Conservation (phyloP, 2,888 invertebrate genomes). For the Hypselothyrea guttata region DNA sequence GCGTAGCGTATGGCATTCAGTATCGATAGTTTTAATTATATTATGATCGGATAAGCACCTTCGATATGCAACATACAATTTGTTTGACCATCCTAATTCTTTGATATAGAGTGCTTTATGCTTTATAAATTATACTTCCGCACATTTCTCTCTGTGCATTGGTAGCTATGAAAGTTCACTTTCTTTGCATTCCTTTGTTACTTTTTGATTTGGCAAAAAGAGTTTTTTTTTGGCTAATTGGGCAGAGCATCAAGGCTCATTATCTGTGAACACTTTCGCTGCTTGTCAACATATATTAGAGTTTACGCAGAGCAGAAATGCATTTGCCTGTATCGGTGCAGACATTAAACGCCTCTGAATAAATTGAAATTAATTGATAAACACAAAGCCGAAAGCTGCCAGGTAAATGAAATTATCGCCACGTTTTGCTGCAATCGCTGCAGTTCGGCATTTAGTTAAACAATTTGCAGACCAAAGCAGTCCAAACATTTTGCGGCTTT, state of each 20-base stretch:
- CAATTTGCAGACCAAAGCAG: constrained; percentile 68
- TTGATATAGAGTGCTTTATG: too few relatives aligned
- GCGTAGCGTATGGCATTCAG: too few relatives aligned
- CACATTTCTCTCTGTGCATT: too few relatives aligned
- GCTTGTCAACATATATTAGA: constrained; percentile 66
- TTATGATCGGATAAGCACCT: too few relatives aligned
- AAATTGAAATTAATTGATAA: constrained; percentile 77
- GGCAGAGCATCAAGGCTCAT: constrained; percentile 39
- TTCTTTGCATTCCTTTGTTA: constrained; percentile 28
- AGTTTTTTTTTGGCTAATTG: constrained; percentile 58
- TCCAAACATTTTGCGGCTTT: constrained; percentile 34
- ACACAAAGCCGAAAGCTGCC: constrained; percentile 40
- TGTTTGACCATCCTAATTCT: too few relatives aligned
- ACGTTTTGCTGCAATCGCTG: constrained; percentile 65
- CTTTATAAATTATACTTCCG: too few relatives aligned
- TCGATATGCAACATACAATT: too few relatives aligned
- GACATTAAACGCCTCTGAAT: constrained; percentile 76
- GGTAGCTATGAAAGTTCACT: constrained; percentile 26
- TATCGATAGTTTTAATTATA: too few relatives aligned
- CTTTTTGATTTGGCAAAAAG: constrained; percentile 14
- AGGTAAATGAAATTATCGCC: constrained; percentile 65
- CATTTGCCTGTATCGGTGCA: constrained; percentile 11
- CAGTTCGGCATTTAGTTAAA: constrained; percentile 66
- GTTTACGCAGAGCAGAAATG: constrained; percentile 16
- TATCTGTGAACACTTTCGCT: constrained; percentile 63